Evolutionary conservation across 2,797 vertebrate species (phyloP).

Genomic region (Pogoniulus pusillus): DNA sequence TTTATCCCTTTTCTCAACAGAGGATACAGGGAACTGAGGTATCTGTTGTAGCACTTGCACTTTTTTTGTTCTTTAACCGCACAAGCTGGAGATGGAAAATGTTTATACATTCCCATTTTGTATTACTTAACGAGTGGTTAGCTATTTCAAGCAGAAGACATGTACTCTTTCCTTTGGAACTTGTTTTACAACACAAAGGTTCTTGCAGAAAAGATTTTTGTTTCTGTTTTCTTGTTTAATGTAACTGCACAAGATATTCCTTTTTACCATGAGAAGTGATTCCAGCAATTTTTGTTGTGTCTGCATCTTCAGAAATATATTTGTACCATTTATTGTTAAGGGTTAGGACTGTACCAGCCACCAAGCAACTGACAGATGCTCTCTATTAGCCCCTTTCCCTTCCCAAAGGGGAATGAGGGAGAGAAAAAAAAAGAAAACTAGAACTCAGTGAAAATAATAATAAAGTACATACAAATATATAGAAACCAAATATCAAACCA

Average conservation of each 20-base stretch:
- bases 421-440: too few relatives aligned
- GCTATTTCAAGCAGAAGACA: not conserved
- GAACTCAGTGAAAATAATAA: too few relatives aligned
- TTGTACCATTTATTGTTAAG: not conserved
- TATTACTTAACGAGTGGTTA: not conserved
- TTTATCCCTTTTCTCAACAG: fast-evolving
- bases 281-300: not conserved
- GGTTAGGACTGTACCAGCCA: too few relatives aligned
- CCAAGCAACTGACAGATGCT: too few relatives aligned
- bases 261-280: not conserved
- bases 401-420: too few relatives aligned
- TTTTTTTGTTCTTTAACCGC: not conserved
- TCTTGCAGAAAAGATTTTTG: not conserved
- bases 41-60: not conserved
- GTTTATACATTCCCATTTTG: not conserved
- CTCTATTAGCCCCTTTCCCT: too few relatives aligned
- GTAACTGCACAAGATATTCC: not conserved
- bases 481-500: too few relatives aligned
- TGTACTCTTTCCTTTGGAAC: not conserved
- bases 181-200: not conserved
- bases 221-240: not conserved
- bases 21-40: not conserved
- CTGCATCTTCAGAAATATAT: not conserved
- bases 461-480: too few relatives aligned
- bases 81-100: not conserved